Conservation (phyloP, 2,888 invertebrate genomes). For the Geotrupes spiniger region DNA sequence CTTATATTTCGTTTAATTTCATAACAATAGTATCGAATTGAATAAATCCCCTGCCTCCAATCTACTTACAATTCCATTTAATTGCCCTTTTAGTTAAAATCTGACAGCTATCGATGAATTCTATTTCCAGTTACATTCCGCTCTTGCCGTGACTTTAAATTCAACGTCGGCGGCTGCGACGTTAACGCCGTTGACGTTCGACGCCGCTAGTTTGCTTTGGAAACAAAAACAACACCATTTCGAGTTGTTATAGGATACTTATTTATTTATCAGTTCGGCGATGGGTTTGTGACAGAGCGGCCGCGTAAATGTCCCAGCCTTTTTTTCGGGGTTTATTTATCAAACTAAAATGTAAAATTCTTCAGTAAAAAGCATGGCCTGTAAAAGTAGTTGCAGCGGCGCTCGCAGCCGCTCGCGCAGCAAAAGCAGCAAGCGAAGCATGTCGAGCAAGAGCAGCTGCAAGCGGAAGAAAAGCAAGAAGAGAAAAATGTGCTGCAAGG, state of each 20-base stretch:
- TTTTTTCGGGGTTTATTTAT: slow-evolving; percentile 2
- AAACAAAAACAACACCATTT: not conserved
- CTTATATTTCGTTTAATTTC: too few species aligned
- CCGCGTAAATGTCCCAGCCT: not conserved
- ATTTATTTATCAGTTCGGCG: slow-evolving; percentile 6
- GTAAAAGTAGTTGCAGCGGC: slow-evolving; percentile 4
- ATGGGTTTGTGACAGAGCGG: not conserved
- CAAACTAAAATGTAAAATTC: slow-evolving; percentile 1
- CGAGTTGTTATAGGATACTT: slow-evolving; percentile 8
- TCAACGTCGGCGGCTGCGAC: too few species aligned
- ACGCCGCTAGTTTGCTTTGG: slow-evolving; percentile 2
- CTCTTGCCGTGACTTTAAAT: too few species aligned
- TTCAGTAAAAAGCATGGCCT: slow-evolving; percentile 1
- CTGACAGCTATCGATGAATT: too few species aligned
- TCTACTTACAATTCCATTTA: too few species aligned
- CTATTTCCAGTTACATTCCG: too few species aligned
- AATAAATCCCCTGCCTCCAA: too few species aligned
- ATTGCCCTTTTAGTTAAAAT: too few species aligned
- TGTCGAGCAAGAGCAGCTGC: not conserved
- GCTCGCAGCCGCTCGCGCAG: slow-evolving; percentile 1
- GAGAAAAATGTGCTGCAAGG: slow-evolving; percentile 1
- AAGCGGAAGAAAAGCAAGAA: not conserved
- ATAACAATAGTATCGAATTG: too few species aligned
- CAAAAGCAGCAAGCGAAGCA: slow-evolving; percentile 9
- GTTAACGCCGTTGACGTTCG: too few species aligned